Conservation (phyloP, 2,797 vertebrate genomes). For the Dryobates pubescens region DNA sequence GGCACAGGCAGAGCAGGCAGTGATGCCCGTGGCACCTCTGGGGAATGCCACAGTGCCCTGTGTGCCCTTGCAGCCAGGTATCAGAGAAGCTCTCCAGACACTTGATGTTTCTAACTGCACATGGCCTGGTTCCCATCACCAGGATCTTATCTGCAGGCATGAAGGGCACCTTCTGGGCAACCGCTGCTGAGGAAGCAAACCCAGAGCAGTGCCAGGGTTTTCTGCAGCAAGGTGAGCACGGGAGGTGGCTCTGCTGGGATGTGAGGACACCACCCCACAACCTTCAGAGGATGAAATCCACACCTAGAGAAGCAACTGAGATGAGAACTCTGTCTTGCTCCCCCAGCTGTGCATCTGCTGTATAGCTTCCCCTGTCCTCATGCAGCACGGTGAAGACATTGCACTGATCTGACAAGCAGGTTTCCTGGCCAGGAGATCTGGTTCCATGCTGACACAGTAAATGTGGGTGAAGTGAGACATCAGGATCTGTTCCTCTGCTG, state of each 20-base stretch:
- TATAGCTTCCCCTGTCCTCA: neutral
- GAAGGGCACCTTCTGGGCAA: neutral
- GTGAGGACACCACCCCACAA: neutral
- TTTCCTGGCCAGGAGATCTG: accelerated
- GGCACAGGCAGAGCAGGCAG: neutral
- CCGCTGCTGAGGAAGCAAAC: neutral
- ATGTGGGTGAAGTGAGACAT: accelerated
- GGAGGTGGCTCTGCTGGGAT: neutral
- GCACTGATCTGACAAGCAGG: neutral
- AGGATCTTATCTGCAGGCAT: neutral
- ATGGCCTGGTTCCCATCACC: neutral
- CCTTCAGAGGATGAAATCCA: neutral
- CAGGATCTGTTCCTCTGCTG: accelerated
- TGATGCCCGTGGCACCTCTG: accelerated
- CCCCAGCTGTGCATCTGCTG: accelerated
- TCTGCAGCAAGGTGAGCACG: neutral
- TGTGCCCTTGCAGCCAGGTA: neutral
- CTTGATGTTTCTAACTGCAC: neutral
- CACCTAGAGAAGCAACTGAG: neutral
- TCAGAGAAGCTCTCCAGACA: neutral
- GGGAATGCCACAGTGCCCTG: neutral
- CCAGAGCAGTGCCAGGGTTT: accelerated
- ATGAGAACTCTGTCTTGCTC: neutral
- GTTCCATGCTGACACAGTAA: accelerated
- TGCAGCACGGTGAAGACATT: neutral